A percentile compares a stretch with the other conserved stretches of the same genome.
Evolutionary conservation across 1,140 invertebrate genomes (phyloP).

Genomic region (Drosophila sturtevanti): DNA sequence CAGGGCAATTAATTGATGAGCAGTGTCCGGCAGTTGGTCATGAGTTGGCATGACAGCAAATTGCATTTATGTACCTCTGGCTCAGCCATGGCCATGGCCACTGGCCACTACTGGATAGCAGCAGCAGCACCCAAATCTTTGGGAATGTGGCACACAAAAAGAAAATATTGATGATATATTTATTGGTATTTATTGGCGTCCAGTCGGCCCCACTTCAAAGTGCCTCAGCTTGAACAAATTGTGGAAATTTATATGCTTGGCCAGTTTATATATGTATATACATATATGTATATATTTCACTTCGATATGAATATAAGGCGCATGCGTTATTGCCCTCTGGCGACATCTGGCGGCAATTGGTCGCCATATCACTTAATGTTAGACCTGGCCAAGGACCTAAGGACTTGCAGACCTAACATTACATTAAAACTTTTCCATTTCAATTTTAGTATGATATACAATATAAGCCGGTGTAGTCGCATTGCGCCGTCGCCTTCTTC

Average conservation of each 20-base stretch:
- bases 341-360: conserved; percentile 63
- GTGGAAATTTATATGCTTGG: conserved; percentile 56
- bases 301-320: conserved; percentile 25
- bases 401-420: conserved; percentile 46
- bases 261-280: no score
- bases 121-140: conserved; percentile 1
- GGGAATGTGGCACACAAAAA: conserved; percentile 42
- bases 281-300: no score
- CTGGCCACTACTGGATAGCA: conserved; percentile 18
- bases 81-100: conserved; percentile 44
- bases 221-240: conserved; percentile 55
- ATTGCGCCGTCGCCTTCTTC: background rate
- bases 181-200: conserved; percentile 74
- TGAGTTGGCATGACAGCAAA: conserved; percentile 62
- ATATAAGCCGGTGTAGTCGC: conserved; percentile 9
- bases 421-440: conserved; percentile 4
- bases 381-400: conserved; percentile 49
- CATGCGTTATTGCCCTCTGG: conserved; percentile 39
- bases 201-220: conserved; percentile 63
- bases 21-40: conserved; percentile 66
- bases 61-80: conserved; percentile 55
- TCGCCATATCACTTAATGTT: conserved; percentile 12
- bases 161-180: conserved; percentile 68
- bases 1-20: conserved; percentile 76
- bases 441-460: conserved; percentile 23